Evolutionary conservation across 2,888 invertebrate species (phyloP), one percentile per base, ranked within the genome.

Genomic region (Dicranocentrus wangi): DNA sequence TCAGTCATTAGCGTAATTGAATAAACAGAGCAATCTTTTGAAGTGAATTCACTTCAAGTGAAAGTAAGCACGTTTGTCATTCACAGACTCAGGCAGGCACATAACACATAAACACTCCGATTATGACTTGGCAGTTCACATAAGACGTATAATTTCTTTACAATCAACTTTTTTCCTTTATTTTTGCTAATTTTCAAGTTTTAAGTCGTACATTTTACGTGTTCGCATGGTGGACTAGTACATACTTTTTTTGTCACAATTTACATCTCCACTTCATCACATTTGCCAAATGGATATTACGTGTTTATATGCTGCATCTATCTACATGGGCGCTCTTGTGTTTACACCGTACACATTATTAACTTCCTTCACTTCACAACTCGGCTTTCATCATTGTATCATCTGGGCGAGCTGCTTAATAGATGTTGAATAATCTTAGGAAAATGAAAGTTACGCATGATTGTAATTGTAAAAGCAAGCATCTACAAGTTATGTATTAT

Each of bases 381-480:
- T n/a, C n/a, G n/a, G n/a, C n/a, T n/a, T 39, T 43, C 43, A 21
- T 17, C 27, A 28, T 65, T 55, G 25, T 55, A 61, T 63, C 55
- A 75, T 55, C 65, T 25, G n/a, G 25, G 25, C 32, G 58, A 25
- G 66, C 43, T 28, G 28, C 13, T 32, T n/a, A n/a, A n/a, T 69
- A 23, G 17, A 23, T 63, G 58, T 47, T 76, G 43, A 68, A 68
- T 55, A 75, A 55, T 75, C 61, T 19, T 25, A 66, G 53, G 42
- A 66, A 76, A 76, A 76, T 51, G 75, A 76, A 76, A 76, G 75
- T 76, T 65, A 60, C 55, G 66, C 58, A 23, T 76, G 75, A 76
- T 66, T 58, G 61, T 73, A 58, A 60, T 17, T 32, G 17, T 15
- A 51, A 51, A 17, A 3, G 51, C 17, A 51, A 17, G 8, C 51